Evolutionary conservation across 2,113 vertebrate species (phyloP).

Genomic region (Mastomys natalensis): DNA sequence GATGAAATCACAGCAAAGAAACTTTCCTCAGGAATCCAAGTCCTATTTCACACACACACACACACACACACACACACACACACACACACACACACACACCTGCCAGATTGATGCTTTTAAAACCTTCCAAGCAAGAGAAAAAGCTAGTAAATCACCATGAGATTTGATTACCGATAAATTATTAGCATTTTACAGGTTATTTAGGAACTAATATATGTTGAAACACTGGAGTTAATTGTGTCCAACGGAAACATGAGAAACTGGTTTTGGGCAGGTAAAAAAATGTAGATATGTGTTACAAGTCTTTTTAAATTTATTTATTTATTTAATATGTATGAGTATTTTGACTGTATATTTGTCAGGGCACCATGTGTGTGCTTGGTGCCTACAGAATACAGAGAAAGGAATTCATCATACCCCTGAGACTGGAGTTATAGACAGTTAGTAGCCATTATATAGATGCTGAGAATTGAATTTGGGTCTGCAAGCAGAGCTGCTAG

Average conservation of each 20-base stretch:
- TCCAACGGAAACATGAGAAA: slow-evolving; percentile 54
- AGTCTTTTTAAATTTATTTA: not conserved
- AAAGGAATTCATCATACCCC: not conserved
- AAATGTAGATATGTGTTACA: slow-evolving; percentile 7
- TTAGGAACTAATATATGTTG: slow-evolving; percentile 27
- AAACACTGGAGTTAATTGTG: slow-evolving; percentile 20
- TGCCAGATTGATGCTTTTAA: not conserved
- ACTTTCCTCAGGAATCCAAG: not conserved
- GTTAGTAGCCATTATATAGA: not conserved
- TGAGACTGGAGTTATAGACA: not conserved
- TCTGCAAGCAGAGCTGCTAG: not conserved
- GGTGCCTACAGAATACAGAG: not conserved
- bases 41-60: not conserved
- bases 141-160: slow-evolving; percentile 26
- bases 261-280: slow-evolving; percentile 42
- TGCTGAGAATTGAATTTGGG: not conserved
- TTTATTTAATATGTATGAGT: no score
- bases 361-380: not conserved
- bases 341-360: not conserved
- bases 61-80: not conserved
- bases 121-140: slow-evolving; percentile 38
- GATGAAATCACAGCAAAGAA: not conserved
- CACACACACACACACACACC: not conserved
- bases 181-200: slow-evolving; percentile 32
- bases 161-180: slow-evolving; percentile 6